phyloP scores from a whole-genome alignment of 1,140 invertebrate genomes.

The Zaprionus camerounensis region DNA sequence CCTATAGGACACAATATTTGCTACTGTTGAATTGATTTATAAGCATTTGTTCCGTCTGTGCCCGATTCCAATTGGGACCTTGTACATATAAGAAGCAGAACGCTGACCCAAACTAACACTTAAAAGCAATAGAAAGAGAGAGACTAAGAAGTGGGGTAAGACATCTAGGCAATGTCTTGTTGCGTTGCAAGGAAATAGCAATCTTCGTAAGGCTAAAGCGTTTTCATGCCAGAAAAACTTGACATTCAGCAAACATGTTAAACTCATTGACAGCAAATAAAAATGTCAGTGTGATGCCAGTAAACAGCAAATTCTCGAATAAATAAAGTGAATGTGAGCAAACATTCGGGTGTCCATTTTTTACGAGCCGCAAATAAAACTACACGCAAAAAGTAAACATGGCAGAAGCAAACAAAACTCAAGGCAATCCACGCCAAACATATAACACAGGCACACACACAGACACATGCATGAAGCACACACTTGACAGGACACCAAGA shows the following conservation, averaged over 20 bases:
- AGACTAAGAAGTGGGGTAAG: background rate
- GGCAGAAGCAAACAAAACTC: conserved; percentile 46
- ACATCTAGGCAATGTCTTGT: background rate
- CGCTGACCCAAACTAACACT: background rate
- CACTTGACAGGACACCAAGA: conserved; percentile 61
- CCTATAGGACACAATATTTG: background rate
- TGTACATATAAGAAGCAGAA: background rate
- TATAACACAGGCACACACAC: conserved; percentile 26
- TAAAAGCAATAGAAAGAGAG: background rate
- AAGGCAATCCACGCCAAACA: conserved; percentile 42
- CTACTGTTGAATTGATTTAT: conserved; percentile 12
- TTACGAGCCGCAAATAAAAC: conserved; percentile 71
- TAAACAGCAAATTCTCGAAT: conserved; percentile 42
- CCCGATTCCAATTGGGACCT: conserved; percentile 9
- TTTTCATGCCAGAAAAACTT: conserved; percentile 25
- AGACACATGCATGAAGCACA: conserved; percentile 36
- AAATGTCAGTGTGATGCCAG: conserved; percentile 71
- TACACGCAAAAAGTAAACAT: conserved; percentile 56
- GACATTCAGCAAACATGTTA: conserved; percentile 68
- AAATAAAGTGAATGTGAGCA: conserved; percentile 60
- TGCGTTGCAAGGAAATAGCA: background rate
- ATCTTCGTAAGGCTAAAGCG: background rate
- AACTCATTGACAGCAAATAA: conserved; percentile 84
- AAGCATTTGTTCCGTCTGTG: conserved; percentile 14
- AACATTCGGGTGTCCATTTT: conserved; percentile 78